Conservation (phyloP, 2,888 invertebrate species). For the Orthosia cruda region DNA sequence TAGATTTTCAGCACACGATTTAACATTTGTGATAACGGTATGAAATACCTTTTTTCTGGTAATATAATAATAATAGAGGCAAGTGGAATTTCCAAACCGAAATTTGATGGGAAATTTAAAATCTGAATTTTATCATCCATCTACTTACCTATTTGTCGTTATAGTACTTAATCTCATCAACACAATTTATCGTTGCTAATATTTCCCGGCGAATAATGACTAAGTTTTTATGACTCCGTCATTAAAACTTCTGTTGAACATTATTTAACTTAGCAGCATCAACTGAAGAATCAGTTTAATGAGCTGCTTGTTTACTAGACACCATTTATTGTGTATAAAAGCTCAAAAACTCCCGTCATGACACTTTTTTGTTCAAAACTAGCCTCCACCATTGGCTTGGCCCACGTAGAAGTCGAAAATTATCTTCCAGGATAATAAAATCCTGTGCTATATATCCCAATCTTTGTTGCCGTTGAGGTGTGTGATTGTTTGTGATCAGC, state of each 20-base stretch:
- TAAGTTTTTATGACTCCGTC: background rate
- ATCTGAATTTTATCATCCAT: background rate
- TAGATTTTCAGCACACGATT: too few relatives aligned
- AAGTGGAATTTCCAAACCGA: too few relatives aligned
- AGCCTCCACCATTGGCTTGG: too few relatives aligned
- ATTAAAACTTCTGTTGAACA: conserved; percentile 1
- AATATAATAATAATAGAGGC: too few relatives aligned
- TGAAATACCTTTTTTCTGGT: too few relatives aligned
- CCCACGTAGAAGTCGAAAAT: too few relatives aligned
- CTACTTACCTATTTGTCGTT: background rate
- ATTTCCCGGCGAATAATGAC: background rate
- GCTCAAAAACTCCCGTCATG: background rate
- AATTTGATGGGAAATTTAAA: too few relatives aligned
- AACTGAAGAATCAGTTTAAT: background rate
- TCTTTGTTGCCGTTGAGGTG: background rate
- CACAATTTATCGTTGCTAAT: background rate
- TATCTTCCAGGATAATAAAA: too few relatives aligned
- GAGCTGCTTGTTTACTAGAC: background rate
- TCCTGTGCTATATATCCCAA: background rate
- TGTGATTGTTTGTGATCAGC: too few relatives aligned
- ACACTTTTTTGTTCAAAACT: too few relatives aligned
- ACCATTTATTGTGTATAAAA: background rate
- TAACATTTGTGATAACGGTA: too few relatives aligned
- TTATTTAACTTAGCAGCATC: conserved; percentile 1
- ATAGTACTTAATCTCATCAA: background rate